Evolutionary conservation across 2,113 vertebrate genomes (phyloP), one percentile per base, ranked within the genome.

Genomic region (Saimiri boliviensis): DNA sequence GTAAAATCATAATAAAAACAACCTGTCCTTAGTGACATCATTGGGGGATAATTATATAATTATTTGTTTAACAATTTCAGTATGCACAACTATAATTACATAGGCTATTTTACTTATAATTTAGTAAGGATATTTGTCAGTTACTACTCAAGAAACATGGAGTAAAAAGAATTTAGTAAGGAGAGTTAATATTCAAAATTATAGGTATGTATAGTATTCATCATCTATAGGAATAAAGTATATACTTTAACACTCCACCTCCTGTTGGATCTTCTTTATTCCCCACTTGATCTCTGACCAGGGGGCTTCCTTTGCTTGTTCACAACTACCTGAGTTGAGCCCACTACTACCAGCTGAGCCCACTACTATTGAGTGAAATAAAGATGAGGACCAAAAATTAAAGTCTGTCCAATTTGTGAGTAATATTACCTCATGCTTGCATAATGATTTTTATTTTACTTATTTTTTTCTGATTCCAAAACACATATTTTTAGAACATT

Each of bases 1-100:
- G 47, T 54, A 73, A 91, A 49, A 13, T 86, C 84, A 40, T 76
- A 52, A 90, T 81, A 83, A 96, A 93, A 92, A 87, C 25, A 76
- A 12, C 40, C 35, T 74, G 5, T 82, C 42, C 71, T 80, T 88
- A 49, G n/a, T 35, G 16, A 82, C 52, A 60, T 92, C 32, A 13
- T 27, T 70, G 76, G 14, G 52, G 37, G 42, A 21, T 92, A 80
- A 83, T 89, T 85, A 77, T 58, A 56, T 83, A 49, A 86, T 82
- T 71, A 7, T 6, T 30, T 81, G 76, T 91, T 83, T n/a, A 87
- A 68, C 8, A 93, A 70, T 63, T 82, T 70, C 81, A 84, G 14
- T 80, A n/a, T 80, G 60, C 32, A 91, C 14, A 80, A 27, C 71
- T 93, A 52, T 25, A 73, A 79, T 73, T 80, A 54, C 12, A 16